Evolutionary conservation across 1,140 invertebrate genomes (phyloP), one percentile per base, ranked within the genome.

Genomic region (Telenomus remus): DNA sequence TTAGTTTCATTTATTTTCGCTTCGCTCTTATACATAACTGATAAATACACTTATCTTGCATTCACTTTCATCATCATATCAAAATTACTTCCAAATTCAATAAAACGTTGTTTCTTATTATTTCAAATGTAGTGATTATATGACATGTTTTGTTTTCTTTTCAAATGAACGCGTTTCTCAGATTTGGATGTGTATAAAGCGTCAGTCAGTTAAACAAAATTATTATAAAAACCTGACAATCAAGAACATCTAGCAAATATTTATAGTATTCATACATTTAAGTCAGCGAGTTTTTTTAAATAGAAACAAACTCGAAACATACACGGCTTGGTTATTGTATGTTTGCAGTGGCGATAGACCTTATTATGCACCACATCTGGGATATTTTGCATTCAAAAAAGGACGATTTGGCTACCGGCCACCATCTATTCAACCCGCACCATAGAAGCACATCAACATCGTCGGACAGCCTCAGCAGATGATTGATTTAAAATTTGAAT

Each of bases 361-460:
- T 99, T 87, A 98, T 99, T 90, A 97, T 99, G 82, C 96, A 98
- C 88, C 97, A 98, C 92, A 98, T 99, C 89, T 94, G 95, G 91
- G 97, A 98, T 90, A 93, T 97, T 82, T 92, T 98, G 86, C 93
- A 90, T 88, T 90, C 90, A 86, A 91, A 91, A 90, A 91, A 87
- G 80, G 84, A 83, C 76, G 85, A 88, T 75, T 82, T 80, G 74
- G 79, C 83, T 83, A 80, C 84, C 83, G 84, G 84, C 84, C 87
- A 87, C 84, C 86, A 89, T 85, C 85, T 86, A 84, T 86, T 79
- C 83, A 78, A 84, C 79, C 81, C 80, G 70, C 87, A 87, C 81
- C 87, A 79, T 82, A 89, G 82, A 70, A 84, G 79, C 85, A 86
- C 79, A 48, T 88, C 85, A 55, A 81, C 81, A 56, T 84, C 85